Evolutionary conservation across 2,888 invertebrate species (phyloP), one percentile per base, ranked within the genome.

Genomic region (Copidosoma aretas): DNA sequence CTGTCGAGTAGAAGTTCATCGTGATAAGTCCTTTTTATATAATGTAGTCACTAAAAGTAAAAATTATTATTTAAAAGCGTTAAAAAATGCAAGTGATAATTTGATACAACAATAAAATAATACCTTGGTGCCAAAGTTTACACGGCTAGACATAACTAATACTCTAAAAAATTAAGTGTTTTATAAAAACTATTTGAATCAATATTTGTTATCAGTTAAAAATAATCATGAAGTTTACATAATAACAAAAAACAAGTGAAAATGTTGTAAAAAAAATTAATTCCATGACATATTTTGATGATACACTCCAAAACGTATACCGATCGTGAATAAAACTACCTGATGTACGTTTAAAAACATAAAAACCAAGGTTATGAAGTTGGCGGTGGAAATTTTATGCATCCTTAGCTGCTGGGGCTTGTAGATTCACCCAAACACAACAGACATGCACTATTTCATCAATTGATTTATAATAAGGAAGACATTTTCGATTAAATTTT

Each of bases 341-440:
- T n/a, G 12, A 46, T 46, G 4, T 15, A 10, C 12, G 4, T 46
- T 46, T 46, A 4, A 46, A 17, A 17, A 17, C 15, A 46, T 17
- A 10, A 12, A 17, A 17, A 14, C 14, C 46, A 46, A 4, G 17
- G 14, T 46, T 15, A 46, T 12, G 14, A n/a, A n/a, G 1, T 51
- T n/a, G n/a, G 15, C 12, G 15, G n/a, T 46, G 46, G 12, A 12
- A n/a, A 15, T 8, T n/a, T 21, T 41, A 0, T 51, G 57, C 39
- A 54, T 14, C 15, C 10, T n/a, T 4, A 24, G 19, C 14, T 54
- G 15, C 19, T 12, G 72, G 71, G n/a, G 68, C 62, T n/a, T 73
- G 72, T 14, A 73, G 61, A 65, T 73, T 73, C 1, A 68, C 71
- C 19, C 71, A 46, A n/a, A 67, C 73, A 58, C 72, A 73, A 46